Conservation (phyloP, 1,140 invertebrate species). For the Drosophila gunungcola region DNA sequence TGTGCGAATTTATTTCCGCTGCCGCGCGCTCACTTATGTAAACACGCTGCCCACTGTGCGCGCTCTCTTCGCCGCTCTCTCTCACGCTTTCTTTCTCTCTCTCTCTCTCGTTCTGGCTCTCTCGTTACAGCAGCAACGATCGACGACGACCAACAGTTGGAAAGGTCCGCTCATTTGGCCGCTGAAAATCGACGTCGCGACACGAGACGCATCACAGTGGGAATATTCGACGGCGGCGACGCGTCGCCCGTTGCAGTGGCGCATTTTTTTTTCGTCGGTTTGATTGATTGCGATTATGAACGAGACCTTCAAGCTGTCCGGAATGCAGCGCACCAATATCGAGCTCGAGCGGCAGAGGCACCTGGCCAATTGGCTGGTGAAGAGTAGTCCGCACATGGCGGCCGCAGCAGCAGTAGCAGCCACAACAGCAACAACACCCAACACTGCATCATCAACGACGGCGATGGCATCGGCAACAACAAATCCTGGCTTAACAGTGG, state of each 20-base stretch:
- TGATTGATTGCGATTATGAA: constrained; percentile 68
- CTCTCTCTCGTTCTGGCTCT: constrained; percentile 35
- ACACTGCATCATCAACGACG: constrained; percentile 9
- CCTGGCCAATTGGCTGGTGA: constrained; percentile 84
- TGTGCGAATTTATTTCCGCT: neutral
- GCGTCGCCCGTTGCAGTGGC: constrained; percentile 59
- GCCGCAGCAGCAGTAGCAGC: constrained; percentile 61
- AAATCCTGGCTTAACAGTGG: constrained; percentile 27
- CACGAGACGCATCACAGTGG: constrained; percentile 70
- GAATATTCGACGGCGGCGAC: constrained; percentile 57
- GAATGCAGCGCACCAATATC: constrained; percentile 84
- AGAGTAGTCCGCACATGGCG: constrained; percentile 84
- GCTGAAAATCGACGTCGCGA: constrained; percentile 70
- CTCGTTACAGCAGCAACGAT: constrained; percentile 72
- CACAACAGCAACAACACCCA: constrained; percentile 19
- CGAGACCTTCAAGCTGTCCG: constrained; percentile 70
- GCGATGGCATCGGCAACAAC: constrained; percentile 28
- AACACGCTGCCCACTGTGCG: constrained; percentile 60
- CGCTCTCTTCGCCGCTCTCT: constrained; percentile 36
- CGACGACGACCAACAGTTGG: constrained; percentile 67
- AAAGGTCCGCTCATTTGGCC: constrained; percentile 56
- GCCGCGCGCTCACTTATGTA: constrained; percentile 64
- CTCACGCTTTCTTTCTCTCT: constrained; percentile 29
- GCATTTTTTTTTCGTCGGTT: constrained; percentile 43
- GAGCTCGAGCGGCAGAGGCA: constrained; percentile 84